Evolutionary conservation across 2,113 vertebrate genomes (phyloP), one percentile per base, ranked within the genome.

Genomic region (Zosterops japonicus): DNA sequence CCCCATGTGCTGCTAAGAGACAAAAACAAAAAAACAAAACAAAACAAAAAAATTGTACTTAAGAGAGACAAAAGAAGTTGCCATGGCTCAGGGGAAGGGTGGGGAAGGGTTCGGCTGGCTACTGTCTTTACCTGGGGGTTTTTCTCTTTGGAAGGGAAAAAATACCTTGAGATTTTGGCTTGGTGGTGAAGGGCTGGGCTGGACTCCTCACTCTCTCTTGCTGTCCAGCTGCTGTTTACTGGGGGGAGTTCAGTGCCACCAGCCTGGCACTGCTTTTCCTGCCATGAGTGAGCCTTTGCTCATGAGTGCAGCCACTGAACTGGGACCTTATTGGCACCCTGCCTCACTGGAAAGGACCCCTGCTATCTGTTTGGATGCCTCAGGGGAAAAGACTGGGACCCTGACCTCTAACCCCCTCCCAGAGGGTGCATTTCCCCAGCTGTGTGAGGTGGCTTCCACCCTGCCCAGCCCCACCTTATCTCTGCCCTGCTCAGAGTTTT

Each of bases 371-470:
- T 33, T 0, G 1, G 36, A 39, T 27, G 21, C 21, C 39, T 61
- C 47, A 7, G 27, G 31, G 33, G 7, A 46, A 17, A 36, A 22
- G 5, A 10, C 27, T 1, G 0, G 17, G 21, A 71, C 36, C 27
- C 7, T 0, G 1, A 42, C 2, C 4, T 18, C 4, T 12, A 4
- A 9, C 3, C 12, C 36, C 1, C 13, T 24, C 12, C 31, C 0
- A 0, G 25, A 52, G 46, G 36, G 25, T 0, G 0, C 46, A 3
- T 12, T 24, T 61, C 31, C 20, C 15, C 0, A 0, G 20, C 79
- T 50, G 35, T 16, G 14, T 14, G 29, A 14, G 8, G 35, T 14
- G 23, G 42, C 35, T 42, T 19, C 21, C 8, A 33, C 33, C 53
- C 53, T 55, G 53, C 20, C 31, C 31, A 21, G 55, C 55, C 33